Percentiles rank a stretch among this genome's conserved stretches.
These are phyloP conservation scores for Pachycephus smyrnensis DNA, from an alignment of 2,888 invertebrate species.

Conservation along the genomic window DNA sequence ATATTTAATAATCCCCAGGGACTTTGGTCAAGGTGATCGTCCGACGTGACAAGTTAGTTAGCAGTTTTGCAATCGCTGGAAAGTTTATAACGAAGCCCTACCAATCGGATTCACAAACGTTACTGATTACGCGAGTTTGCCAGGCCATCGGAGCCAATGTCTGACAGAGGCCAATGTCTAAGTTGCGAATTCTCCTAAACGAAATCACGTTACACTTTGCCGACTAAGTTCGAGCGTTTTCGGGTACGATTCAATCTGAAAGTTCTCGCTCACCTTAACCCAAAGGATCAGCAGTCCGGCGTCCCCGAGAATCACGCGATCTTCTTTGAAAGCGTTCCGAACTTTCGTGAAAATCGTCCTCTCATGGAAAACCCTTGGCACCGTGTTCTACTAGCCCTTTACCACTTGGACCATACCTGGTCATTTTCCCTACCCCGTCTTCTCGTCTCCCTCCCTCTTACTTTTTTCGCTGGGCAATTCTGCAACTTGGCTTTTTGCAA, in stretches of 20 bases:
- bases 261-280: conserved; percentile 17
- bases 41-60: background rate
- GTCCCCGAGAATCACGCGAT: background rate
- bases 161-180: conserved; percentile 1
- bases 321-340: background rate
- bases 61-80: background rate
- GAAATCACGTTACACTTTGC: conserved; percentile 18
- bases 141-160: background rate
- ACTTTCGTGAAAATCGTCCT: background rate
- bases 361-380: background rate
- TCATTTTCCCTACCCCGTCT: background rate
- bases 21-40: background rate
- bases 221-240: conserved; percentile 27
- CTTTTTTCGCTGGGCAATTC: conserved; percentile 1
- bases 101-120: no score
- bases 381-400: background rate
- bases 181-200: conserved; percentile 12
- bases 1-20: background rate
- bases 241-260: conserved; percentile 39
- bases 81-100: background rate
- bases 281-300: background rate
- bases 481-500: conserved; percentile 1
- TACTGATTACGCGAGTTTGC: background rate
- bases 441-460: conserved; percentile 19
- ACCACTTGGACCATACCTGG: background rate